Evolutionary conservation across 1,140 invertebrate genomes (phyloP).

Genomic region (Papilio polytes): DNA sequence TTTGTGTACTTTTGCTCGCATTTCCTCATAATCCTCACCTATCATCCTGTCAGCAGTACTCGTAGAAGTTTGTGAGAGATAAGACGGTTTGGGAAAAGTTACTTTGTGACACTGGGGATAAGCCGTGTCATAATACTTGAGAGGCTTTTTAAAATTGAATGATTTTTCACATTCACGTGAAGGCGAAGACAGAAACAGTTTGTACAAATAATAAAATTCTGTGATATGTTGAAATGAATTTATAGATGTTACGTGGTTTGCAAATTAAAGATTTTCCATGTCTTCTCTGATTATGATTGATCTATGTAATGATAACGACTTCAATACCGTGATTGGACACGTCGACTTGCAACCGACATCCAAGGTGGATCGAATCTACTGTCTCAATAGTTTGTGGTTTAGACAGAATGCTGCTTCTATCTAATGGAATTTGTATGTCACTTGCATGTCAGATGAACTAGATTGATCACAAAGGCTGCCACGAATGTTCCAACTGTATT

Average conservation of each 20-base stretch:
- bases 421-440: constrained; percentile 37
- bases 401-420: constrained; percentile 7
- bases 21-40: constrained; percentile 19
- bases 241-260: too few species aligned
- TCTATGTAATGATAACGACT: not conserved
- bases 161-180: not conserved
- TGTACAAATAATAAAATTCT: too few species aligned
- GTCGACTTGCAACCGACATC: not conserved
- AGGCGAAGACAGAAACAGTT: not conserved
- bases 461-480: constrained; percentile 1
- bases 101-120: constrained; percentile 2
- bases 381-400: constrained; percentile 37
- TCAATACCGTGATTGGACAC: not conserved
- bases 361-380: constrained; percentile 24
- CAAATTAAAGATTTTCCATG: not conserved
- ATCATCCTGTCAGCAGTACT: constrained; percentile 12
- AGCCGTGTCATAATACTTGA: constrained; percentile 13
- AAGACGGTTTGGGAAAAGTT: constrained; percentile 17
- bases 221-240: too few species aligned
- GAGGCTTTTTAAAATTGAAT: not conserved
- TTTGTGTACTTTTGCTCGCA: not conserved
- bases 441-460: constrained; percentile 17
- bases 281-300: not conserved
- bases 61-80: not conserved
- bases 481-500: not conserved